Conservation (phyloP, 2,797 vertebrate genomes). For the Pseudochirops corinnae region DNA sequence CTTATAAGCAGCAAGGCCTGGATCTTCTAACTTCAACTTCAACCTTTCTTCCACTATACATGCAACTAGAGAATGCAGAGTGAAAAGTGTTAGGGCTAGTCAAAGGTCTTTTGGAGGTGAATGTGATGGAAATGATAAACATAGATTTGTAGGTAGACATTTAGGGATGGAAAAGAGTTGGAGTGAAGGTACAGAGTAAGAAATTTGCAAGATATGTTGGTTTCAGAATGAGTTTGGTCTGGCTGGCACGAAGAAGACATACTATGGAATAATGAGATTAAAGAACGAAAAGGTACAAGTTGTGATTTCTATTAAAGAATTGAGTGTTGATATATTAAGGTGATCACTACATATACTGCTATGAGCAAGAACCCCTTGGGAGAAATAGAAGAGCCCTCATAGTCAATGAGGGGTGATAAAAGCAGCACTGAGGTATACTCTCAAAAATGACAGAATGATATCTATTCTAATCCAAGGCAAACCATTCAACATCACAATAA, state of each 20-base stretch:
- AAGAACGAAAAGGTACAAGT: neutral
- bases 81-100: neutral
- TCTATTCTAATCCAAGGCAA: neutral
- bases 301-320: neutral
- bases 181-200: neutral
- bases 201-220: neutral
- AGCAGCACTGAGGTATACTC: too few relatives aligned
- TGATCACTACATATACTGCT: neutral
- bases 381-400: too few relatives aligned
- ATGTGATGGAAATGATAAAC: neutral
- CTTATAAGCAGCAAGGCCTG: neutral
- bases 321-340: neutral
- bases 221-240: neutral
- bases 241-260: neutral
- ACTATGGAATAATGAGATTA: neutral
- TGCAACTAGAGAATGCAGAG: neutral
- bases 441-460: neutral
- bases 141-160: neutral
- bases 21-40: neutral
- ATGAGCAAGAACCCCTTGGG: too few relatives aligned
- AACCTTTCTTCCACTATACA: neutral
- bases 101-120: neutral
- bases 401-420: too few relatives aligned
- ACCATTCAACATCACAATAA: neutral
- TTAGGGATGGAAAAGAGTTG: neutral